Base-by-base conservation (phyloP, 2,797 vertebrate species). In the Helicolenus hilgendorfi region DNA sequence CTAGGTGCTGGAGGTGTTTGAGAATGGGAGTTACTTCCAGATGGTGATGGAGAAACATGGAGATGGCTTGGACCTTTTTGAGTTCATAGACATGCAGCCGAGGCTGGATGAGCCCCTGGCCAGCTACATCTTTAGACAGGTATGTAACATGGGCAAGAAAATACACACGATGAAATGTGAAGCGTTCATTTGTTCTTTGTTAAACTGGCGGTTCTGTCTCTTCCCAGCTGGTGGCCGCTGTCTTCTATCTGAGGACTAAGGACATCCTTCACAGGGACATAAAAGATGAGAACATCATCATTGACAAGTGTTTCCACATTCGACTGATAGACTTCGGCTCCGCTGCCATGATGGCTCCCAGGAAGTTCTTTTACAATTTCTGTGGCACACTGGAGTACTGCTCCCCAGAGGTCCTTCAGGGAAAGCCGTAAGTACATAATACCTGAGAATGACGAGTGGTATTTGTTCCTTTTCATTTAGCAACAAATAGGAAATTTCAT, bases 41-140 rank as follows among this genome's bases (percentile, higher is more conserved):
- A 97, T 99, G 86, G 98, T 99, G 81, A 99, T 99, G 99, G 98
- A 99, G 94, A 99, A 98, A 89, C 98, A 99, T 0, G 99, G 99
- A 45, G 97, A 98, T 1, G 98, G 98, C 35, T 89, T 99, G 77
- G 98, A 99, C 94, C 98, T 99, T 77, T 99, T 99, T 59, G 97
- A 99, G 4, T 99, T 99, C 83, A 99, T 99, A 3, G 99, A 99
- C 88, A 96, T 92, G 89, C 98, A 98, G 35, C 99, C 98, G 6
- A 95, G 91, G 87, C 89, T 99, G 84, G 99, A 99, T 4, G 99
- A 99, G 87, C 97, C 98, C 0, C 96, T 99, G 92, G 98, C 98
- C 3, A 99, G 99, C 92, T 98, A 98, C 78, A 98, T 99, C 93
- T 99, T 99, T 83, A 97, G 98, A 95, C 99, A 99, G 97, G 99